Evolutionary conservation across 92 coral and sea anemone species (phyloP).

Genomic region (Muricea muricata): DNA sequence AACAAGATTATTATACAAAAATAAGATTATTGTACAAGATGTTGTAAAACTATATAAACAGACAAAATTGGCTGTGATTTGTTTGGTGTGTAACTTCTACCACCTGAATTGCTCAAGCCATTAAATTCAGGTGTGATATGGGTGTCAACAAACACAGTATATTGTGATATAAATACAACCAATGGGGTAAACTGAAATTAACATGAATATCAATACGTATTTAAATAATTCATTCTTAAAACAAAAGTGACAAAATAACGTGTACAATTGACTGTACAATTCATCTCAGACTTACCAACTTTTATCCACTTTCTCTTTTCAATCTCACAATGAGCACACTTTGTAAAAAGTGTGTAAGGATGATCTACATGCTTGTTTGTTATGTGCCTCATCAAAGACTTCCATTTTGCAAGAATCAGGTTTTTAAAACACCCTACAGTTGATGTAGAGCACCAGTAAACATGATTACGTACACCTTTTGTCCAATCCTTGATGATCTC

Average conservation of each 20-base stretch:
- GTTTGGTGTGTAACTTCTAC: neutral
- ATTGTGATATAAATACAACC: neutral
- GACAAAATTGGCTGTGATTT: slow-evolving; percentile 21
- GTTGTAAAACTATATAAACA: neutral
- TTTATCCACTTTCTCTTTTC: slow-evolving; percentile 49
- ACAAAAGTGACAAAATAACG: too few species aligned
- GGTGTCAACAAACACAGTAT: slow-evolving; percentile 26
- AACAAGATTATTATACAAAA: neutral
- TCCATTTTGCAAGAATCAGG: slow-evolving; percentile 35
- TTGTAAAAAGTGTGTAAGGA: slow-evolving; percentile 10
- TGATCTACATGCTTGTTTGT: slow-evolving; percentile 28
- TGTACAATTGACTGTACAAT: neutral
- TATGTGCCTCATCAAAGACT: slow-evolving; percentile 23
- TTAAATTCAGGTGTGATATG: slow-evolving; percentile 8
- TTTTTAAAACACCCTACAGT: slow-evolving; percentile 17
- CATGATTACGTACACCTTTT: slow-evolving; percentile 18
- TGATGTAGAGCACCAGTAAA: slow-evolving; percentile 33
- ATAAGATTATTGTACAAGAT: too few species aligned
- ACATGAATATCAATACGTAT: too few species aligned
- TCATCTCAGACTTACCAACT: slow-evolving; percentile 30
- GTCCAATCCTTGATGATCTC: slow-evolving; percentile 26
- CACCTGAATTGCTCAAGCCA: slow-evolving; percentile 6
- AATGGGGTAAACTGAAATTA: neutral
- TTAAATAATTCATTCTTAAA: too few species aligned
- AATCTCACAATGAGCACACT: slow-evolving; percentile 43